These are phyloP conservation scores for Lasioglossum albipes DNA, from an alignment of 1,140 invertebrate species.

Conservation along the genomic window DNA sequence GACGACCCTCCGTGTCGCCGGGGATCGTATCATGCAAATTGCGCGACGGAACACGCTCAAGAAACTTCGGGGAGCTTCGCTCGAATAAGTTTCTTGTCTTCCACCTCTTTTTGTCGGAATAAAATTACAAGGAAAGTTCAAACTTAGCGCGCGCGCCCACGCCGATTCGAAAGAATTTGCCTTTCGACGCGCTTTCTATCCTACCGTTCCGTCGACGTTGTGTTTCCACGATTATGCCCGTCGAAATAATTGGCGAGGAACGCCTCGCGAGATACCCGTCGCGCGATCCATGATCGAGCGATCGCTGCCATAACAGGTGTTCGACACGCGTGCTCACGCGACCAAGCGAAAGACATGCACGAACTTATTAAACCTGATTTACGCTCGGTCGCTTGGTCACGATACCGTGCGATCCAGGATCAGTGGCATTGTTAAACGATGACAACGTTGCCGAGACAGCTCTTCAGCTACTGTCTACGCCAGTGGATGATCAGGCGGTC, in stretches of 20 bases:
- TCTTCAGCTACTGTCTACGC: too few species aligned
- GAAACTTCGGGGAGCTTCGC: not conserved
- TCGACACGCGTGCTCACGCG: constrained; percentile 3
- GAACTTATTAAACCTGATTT: constrained; percentile 24
- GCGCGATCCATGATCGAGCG: not conserved
- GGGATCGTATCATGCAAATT: constrained; percentile 13
- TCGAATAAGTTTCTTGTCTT: too few species aligned
- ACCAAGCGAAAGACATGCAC: constrained; percentile 14
- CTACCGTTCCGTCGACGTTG: too few species aligned
- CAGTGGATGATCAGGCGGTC: too few species aligned
- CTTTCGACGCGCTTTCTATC: too few species aligned
- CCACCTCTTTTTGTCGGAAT: too few species aligned
- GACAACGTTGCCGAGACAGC: too few species aligned
- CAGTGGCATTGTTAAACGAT: not conserved
- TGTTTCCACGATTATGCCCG: too few species aligned
- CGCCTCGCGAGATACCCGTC: not conserved
- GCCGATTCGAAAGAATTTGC: too few species aligned
- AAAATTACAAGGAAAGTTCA: too few species aligned
- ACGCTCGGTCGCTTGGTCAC: not conserved
- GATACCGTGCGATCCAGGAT: not conserved
- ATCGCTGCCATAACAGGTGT: constrained; percentile 11
- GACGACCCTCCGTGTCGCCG: not conserved
- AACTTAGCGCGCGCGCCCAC: too few species aligned
- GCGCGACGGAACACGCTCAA: not conserved
- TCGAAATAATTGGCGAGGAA: too few species aligned